Base-by-base conservation (phyloP, 2,113 vertebrate species). In the Bufo bufo region DNA sequence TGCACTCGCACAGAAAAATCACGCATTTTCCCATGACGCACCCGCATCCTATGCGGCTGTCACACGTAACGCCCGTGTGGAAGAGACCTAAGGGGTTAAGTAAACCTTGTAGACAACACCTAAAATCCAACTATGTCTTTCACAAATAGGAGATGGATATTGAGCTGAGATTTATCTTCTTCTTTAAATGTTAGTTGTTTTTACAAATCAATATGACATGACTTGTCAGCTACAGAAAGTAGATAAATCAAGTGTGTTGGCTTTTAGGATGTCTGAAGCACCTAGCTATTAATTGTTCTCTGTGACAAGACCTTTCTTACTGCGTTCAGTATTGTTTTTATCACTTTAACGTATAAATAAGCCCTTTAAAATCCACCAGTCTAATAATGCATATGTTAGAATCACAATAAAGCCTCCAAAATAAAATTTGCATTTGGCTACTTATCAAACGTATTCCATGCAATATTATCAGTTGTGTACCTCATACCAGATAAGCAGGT, bases 301-400 rank as follows among this genome's bases (percentile, higher is more conserved):
- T 3, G 13, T 69, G 47, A 66, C 45, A 66, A 75, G 75, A n/a
- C n/a, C n/a, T 52, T 66, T 86, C 45, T 43, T 66, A 69, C 47
- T 66, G 20, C 49, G 17, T 80, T 71, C 49, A 65, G 58, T 86
- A 7, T 77, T 86, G 59, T 85, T 78, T 86, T 43, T 66, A 52
- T 50, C 74, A 78, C 45, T 75, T 86, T 66, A 19, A 23, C 56
- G 50, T 86, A 79, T 65, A 79, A 86, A 66, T 47, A 86, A 86
- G 47, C 3, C 16, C 49, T 79, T 69, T 79, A 80, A 54, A 80
- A 80, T 86, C 80, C 63, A 56, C 14, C 23, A 69, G 75, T 86
- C 61, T 86, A 80, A 65, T 65, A 78, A 33, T 86, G 47, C 85
- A 63, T 69, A 86, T 8, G 49, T 86, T 79, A 86, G 47, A 23